A percentile compares a stretch with the other conserved stretches of the same genome.
Evolutionary conservation across 2,888 invertebrate genomes (phyloP).

Genomic region (Macropis europaea): DNA sequence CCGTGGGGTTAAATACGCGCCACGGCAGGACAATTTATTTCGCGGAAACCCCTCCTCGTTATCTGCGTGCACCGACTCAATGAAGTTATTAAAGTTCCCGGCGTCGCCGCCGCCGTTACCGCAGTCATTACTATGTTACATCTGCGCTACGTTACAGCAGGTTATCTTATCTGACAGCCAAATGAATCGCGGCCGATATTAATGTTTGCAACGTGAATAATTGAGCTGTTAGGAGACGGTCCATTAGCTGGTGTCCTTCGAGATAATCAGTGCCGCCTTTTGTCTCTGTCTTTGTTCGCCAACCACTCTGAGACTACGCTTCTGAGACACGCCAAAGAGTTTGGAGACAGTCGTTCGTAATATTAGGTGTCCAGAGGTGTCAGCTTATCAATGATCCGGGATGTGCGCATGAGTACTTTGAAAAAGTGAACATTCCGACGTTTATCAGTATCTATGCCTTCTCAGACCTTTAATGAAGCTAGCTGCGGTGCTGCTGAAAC

Average conservation of each 20-base stretch:
- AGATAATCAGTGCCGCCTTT: neutral
- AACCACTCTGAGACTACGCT: too few relatives aligned
- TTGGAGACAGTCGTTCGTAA: too few relatives aligned
- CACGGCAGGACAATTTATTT: constrained; percentile 53
- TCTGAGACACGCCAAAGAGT: too few relatives aligned
- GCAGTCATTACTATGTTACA: constrained; percentile 36
- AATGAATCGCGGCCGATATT: constrained; percentile 41
- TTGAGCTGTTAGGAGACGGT: constrained; percentile 7
- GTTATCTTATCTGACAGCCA: constrained; percentile 36
- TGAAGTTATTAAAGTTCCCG: constrained; percentile 52
- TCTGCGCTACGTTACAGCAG: constrained; percentile 30
- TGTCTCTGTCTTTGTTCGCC: neutral
- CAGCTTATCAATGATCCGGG: too few relatives aligned
- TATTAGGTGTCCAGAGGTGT: too few relatives aligned
- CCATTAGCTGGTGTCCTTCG: neutral
- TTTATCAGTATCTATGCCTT: too few relatives aligned
- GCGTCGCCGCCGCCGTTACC: constrained; percentile 13
- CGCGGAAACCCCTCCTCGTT: neutral
- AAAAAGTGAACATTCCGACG: too few relatives aligned
- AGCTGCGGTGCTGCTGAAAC: too few relatives aligned
- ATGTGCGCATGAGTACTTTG: too few relatives aligned
- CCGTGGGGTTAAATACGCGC: constrained; percentile 39
- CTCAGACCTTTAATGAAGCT: too few relatives aligned
- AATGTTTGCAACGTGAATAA: constrained; percentile 34
- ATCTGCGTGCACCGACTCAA: constrained; percentile 40